Conservation (phyloP, 2,113 vertebrate genomes). For the Antigone vipio region DNA sequence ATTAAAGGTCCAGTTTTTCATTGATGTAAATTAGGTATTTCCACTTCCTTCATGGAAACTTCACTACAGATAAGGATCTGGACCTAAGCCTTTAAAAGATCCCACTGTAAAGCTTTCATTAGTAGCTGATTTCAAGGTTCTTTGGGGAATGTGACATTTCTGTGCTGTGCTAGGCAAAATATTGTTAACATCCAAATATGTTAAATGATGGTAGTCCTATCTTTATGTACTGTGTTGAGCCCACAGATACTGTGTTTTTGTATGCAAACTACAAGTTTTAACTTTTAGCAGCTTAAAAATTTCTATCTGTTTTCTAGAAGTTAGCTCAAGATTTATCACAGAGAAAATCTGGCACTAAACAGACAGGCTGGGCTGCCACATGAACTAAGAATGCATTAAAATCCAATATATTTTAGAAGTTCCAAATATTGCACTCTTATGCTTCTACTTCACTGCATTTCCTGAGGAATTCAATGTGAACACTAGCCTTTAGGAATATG, state of each 20-base stretch:
- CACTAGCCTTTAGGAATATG: not conserved
- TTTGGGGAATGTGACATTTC: not conserved
- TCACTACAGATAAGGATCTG: not conserved
- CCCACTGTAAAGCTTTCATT: not conserved
- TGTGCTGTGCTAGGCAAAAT: not conserved
- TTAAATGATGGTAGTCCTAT: not conserved
- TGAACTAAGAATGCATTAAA: not conserved
- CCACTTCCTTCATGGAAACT: not conserved
- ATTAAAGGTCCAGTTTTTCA: not conserved
- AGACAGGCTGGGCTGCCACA: not conserved
- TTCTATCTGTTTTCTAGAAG: not conserved
- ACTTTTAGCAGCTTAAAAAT: not conserved
- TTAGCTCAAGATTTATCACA: not conserved
- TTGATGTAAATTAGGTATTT: not conserved
- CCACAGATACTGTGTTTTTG: not conserved
- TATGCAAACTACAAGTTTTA: not conserved
- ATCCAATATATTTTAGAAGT: not conserved
- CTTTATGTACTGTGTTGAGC: not conserved
- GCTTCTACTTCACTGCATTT: constrained; percentile 30
- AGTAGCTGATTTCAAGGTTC: not conserved
- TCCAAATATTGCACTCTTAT: not conserved
- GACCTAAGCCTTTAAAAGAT: not conserved
- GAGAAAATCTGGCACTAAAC: not conserved
- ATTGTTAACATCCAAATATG: not conserved
- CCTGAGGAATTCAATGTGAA: constrained; percentile 10